Percentiles rank a stretch among this genome's conserved stretches.
phyloP scores from a whole-genome alignment of 1,140 invertebrate species.

The Drosophila malerkotliana region DNA sequence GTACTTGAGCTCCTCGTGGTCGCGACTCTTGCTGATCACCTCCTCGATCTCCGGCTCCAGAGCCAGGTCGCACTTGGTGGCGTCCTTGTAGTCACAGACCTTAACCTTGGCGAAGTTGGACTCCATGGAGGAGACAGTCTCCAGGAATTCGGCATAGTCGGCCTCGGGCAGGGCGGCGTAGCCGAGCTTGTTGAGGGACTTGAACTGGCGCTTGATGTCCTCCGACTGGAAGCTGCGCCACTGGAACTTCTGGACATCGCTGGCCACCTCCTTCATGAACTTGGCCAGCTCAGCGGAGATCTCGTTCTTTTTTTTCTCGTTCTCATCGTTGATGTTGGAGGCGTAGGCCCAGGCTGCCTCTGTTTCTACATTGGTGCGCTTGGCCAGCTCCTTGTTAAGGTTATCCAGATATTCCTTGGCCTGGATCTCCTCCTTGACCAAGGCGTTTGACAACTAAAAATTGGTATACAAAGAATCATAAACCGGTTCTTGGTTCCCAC shows the following conservation, averaged over 20 bases:
- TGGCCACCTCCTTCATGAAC: constrained; percentile 77
- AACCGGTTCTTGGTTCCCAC: too few species aligned
- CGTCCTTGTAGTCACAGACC: constrained; percentile 89
- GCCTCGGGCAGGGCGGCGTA: constrained; percentile 89
- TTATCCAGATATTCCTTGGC: constrained; percentile 86
- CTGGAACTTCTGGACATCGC: constrained; percentile 87
- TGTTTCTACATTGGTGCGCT: constrained; percentile 85
- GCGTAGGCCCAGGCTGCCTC: constrained; percentile 89
- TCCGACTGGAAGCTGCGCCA: constrained; percentile 87
- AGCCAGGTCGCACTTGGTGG: constrained; percentile 88
- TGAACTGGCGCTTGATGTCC: constrained; percentile 87
- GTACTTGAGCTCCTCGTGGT: constrained; percentile 90
- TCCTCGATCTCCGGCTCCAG: constrained; percentile 91
- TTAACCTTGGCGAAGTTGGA: constrained; percentile 92
- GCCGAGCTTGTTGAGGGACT: constrained; percentile 88
- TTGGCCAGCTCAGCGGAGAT: constrained; percentile 77
- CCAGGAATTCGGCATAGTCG: constrained; percentile 87
- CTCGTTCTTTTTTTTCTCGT: constrained; percentile 86
- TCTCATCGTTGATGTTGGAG: constrained; percentile 90
- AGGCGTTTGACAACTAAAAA: constrained; percentile 52
- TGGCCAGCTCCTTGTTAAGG: constrained; percentile 85
- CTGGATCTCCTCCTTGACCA: constrained; percentile 85
- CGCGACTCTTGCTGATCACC: constrained; percentile 87
- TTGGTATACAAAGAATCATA: background rate
- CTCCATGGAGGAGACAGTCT: constrained; percentile 89